Evolutionary conservation across 92 coral and sea anemone species (phyloP).

Genomic region (Epizoanthus fatuus): DNA sequence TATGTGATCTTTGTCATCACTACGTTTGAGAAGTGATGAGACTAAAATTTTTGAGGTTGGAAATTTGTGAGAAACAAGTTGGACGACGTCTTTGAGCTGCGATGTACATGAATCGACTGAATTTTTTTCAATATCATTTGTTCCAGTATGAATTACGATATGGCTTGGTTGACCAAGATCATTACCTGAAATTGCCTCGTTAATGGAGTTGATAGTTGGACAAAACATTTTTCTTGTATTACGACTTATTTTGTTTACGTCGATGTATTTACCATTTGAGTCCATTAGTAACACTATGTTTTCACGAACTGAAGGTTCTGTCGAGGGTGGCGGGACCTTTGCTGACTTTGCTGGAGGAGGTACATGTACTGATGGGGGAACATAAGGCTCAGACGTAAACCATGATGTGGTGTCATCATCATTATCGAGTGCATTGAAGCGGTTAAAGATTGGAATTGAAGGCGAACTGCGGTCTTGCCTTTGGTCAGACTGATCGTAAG

Average conservation of each 20-base stretch:
- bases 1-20: neutral
- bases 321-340: neutral
- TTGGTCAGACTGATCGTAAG: neutral
- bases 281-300: slow-evolving; percentile 34
- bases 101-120: slow-evolving; percentile 31
- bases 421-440: neutral
- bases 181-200: neutral
- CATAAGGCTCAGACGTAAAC: neutral
- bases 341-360: neutral
- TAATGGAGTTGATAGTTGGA: slow-evolving; percentile 25
- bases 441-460: neutral
- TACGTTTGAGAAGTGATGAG: slow-evolving; percentile 39
- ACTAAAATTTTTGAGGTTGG: slow-evolving; percentile 24
- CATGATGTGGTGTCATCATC: neutral
- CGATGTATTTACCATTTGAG: slow-evolving; percentile 58
- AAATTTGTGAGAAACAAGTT: slow-evolving; percentile 44
- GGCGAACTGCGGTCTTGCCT: neutral
- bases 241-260: slow-evolving; percentile 8
- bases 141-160: slow-evolving; percentile 37
- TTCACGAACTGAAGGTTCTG: neutral
- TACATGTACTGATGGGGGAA: neutral
- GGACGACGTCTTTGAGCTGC: slow-evolving; percentile 14
- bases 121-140: slow-evolving; percentile 38
- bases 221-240: neutral
- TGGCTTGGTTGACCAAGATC: slow-evolving; percentile 4